Evolutionary conservation across 2,888 invertebrate species (phyloP), one percentile per base, ranked within the genome.

Genomic region (Nysson spinosus): DNA sequence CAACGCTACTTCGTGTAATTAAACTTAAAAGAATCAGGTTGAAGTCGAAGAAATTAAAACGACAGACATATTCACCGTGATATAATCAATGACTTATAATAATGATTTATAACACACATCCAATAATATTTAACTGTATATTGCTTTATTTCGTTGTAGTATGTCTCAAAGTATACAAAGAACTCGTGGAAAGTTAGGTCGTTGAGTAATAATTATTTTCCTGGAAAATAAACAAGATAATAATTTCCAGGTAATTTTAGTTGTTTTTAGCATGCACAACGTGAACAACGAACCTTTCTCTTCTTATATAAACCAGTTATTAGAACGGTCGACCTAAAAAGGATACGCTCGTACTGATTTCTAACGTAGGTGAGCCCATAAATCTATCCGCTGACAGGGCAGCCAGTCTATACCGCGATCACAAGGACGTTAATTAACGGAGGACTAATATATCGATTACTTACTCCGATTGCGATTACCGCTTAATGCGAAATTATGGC

Each of bases 371-470:
- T 28, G 39, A 43, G 65, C 62, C 63, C 66, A 73, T 80, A 80
- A 81, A 81, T 81, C 69, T 71, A 30, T 19, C 26, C 54, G 72
- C 62, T 72, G 78, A 78, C 78, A 69, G 73, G 68, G 57, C 72
- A 66, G 70, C 77, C 73, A 68, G 72, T 46, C 69, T 72, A 63
- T 72, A 72, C 60, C 66, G 73, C 70, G 66, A 79, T 80, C 77
- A 69, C 79, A 77, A 77, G 79, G 72, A 69, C 64, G 72, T 75
- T 79, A 82, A 81, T 83, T 80, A 81, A 81, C 70, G 76, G 66
- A 73, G 72, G 71, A 69, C 78, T 81, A 81, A 82, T 81, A 76
- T 78, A 80, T 81, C 80, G 82, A 82, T 82, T 81, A 80, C 75
- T 78, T 77, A 72, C 72, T 61, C 72, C 67, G 69, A 76, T 78